Evolutionary conservation across 2,797 vertebrate species (phyloP), one percentile per base, ranked within the genome.

Genomic region (Falco biarmicus): DNA sequence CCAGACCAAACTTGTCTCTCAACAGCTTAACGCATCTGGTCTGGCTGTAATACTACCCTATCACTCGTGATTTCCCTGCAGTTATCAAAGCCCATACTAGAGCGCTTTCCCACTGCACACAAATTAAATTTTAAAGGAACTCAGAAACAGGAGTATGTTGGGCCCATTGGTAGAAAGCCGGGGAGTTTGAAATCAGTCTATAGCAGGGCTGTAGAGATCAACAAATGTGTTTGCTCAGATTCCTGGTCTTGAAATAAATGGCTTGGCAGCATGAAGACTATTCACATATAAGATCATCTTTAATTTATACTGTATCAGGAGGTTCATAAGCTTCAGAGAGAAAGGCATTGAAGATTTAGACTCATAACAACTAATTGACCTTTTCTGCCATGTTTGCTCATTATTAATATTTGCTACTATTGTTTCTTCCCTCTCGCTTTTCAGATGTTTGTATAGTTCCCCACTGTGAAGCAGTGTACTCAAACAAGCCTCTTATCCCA

Each of bases 361-460:
- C 41, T 90, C 48, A 32, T 50, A 95, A 86, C 50, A 90, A 71
- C 60, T 87, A 90, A 93, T 82, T 80, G 93, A 82, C 34, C 41
- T 91, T 70, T 82, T 79, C 68, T 93, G 75, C 56, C 39, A 64
- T 11, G 50, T n/a, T 77, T 37, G 41, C 21, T 70, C 43, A 64
- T 71, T 70, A 82, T 50, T 84, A 90, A 39, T 76, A 83, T 93
- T 83, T 85, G 25, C 50, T 77, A 15, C n/a, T 48, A 50, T 29
- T 73, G 21, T 84, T 94, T 74, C 50, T 61, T 60, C 56, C 24
- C 17, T 57, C 7, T 34, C 6, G 37, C 77, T 81, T 84, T 88
- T 64, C 80, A 84, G 70, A 31, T 53, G 56, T 75, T 78, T 82
- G 22, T 32, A n/a, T 0, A 32, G 20, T 82, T 34, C n/a, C 87